phyloP scores from a whole-genome alignment of 2,797 vertebrate species.

The Dermochelys coriacea region DNA sequence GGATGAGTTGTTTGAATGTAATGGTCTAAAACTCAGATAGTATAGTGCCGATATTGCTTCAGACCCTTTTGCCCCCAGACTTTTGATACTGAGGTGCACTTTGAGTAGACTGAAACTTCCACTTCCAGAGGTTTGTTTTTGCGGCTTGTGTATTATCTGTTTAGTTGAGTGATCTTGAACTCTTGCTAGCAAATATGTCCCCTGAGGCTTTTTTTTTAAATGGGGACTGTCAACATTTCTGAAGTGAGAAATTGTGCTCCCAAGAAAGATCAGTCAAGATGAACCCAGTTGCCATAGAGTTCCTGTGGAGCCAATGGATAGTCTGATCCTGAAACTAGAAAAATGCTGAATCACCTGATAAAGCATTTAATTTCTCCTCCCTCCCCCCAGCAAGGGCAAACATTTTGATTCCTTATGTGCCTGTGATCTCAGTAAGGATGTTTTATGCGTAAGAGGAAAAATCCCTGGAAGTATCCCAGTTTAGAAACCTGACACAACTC shows the following conservation, averaged over 20 bases:
- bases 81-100: not conserved
- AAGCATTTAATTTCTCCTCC: not conserved
- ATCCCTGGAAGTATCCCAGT: too few relatives aligned
- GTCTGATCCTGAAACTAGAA: not conserved
- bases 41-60: not conserved
- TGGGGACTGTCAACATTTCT: accelerated
- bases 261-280: not conserved
- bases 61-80: not conserved
- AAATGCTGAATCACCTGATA: not conserved
- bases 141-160: not conserved
- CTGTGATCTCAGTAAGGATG: not conserved
- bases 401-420: not conserved
- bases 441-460: not conserved
- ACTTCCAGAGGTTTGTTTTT: not conserved
- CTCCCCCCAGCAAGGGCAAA: not conserved
- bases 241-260: not conserved
- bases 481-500: too few relatives aligned
- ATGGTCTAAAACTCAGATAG: not conserved
- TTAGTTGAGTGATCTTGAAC: not conserved
- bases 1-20: not conserved
- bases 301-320: not conserved
- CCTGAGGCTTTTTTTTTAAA: not conserved
- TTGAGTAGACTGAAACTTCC: not conserved
- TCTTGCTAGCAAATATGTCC: not conserved
- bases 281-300: not conserved